Conservation (phyloP, 2,113 vertebrate genomes). For the Casuarius casuarius region DNA sequence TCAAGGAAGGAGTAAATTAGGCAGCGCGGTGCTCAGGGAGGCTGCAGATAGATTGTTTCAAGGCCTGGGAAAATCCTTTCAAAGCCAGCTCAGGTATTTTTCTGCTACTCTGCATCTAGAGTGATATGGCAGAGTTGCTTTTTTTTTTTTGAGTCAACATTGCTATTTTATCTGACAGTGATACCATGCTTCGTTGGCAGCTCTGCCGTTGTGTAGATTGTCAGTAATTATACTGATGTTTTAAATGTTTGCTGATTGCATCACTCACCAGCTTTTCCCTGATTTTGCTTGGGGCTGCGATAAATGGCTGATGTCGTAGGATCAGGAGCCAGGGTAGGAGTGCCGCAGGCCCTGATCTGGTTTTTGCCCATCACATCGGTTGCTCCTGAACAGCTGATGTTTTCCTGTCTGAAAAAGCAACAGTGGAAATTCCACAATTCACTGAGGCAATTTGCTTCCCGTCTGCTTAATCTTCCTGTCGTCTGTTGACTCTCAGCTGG, state of each 20-base stretch:
- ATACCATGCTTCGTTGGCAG: not conserved
- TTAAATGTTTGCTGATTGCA: conserved; percentile 5
- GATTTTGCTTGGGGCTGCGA: not conserved
- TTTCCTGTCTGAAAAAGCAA: not conserved
- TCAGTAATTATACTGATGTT: conserved; percentile 8
- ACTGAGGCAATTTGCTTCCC: not conserved
- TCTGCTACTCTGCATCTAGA: conserved; percentile 29
- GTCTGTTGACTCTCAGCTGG: not conserved
- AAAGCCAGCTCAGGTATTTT: conserved; percentile 45
- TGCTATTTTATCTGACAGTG: conserved; percentile 34
- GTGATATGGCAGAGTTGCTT: conserved; percentile 20
- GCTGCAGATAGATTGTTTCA: conserved; percentile 35
- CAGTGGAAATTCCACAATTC: not conserved
- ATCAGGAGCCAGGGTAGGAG: not conserved
- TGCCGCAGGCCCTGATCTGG: not conserved
- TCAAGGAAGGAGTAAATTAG: conserved; percentile 24
- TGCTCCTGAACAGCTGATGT: not conserved
- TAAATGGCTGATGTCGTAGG: not conserved
- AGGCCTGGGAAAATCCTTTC: conserved; percentile 41
- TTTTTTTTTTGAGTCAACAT: conserved; percentile 27
- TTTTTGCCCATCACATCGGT: not conserved
- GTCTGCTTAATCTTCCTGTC: not conserved
- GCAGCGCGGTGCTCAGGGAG: not conserved
- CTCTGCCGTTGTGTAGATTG: not conserved
- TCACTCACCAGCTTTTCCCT: not conserved